Evolutionary conservation across 1,140 invertebrate genomes (phyloP).

Genomic region (Asobara japonica): DNA sequence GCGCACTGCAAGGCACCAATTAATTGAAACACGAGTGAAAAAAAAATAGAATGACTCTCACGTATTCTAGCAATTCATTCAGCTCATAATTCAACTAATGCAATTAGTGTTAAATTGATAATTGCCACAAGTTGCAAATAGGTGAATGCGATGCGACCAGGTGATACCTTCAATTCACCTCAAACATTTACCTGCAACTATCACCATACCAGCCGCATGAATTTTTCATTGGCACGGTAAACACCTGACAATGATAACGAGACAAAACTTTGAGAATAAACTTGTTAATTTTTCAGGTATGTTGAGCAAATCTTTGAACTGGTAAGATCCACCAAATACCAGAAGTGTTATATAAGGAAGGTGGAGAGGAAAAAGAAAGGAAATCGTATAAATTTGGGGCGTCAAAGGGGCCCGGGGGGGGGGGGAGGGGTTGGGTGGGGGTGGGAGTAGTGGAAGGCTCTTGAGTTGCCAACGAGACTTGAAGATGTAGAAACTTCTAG

Average conservation of each 20-base stretch:
- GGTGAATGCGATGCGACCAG: background rate
- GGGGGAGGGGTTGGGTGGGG: background rate
- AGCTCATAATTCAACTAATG: background rate
- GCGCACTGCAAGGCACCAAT: too few species aligned
- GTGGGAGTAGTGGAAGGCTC: constrained; percentile 8
- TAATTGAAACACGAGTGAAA: too few species aligned
- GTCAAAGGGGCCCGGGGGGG: constrained; percentile 3
- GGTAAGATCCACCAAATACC: background rate
- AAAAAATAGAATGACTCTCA: background rate
- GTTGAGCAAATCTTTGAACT: background rate
- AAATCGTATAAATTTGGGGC: background rate
- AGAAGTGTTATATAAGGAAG: background rate
- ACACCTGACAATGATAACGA: constrained; percentile 13
- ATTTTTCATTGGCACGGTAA: background rate
- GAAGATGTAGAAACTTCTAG: constrained; percentile 27
- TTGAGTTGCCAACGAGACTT: constrained; percentile 35
- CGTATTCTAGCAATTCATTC: constrained; percentile 5
- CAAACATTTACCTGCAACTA: background rate
- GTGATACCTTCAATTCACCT: background rate
- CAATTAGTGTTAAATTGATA: background rate
- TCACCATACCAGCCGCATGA: background rate
- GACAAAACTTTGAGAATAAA: constrained; percentile 19
- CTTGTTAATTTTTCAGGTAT: background rate
- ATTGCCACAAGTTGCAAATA: background rate
- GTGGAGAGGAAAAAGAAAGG: background rate